Base-by-base conservation (phyloP, 2,797 vertebrate genomes). In the Aeoliscus strigatus region DNA sequence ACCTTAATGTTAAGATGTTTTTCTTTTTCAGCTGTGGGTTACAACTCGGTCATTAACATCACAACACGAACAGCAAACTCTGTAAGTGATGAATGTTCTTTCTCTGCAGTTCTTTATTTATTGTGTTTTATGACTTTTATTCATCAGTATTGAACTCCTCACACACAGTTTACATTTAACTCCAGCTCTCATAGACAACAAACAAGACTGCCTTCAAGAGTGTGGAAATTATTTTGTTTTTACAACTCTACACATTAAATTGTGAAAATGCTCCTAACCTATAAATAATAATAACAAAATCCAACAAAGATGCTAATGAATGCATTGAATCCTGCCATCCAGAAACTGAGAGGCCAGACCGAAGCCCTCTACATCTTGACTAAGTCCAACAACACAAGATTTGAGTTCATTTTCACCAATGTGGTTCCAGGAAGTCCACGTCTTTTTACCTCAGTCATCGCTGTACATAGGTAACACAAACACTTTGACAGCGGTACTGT, bases 401-500 rank as follows among this genome's bases (percentile, higher is more conserved):
- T 99, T 87, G 96, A 99, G 73, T 99, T 97, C 84, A 99, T 99
- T 74, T 99, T 99, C 83, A 98, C 96, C 43, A 98, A 95, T 74
- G 89, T 98, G 72, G 92, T 98, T 74, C 91, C 93, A 4, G 96
- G 96, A 59, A 98, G 94, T 76, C 96, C 94, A 24, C 88, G 96
- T 35, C 91, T 98, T 51, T 98, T 98, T 73, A 97, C 94, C 14
- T 98, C 95, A 13, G 94, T 99, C 73, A 98, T 98, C 73, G 92
- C 96, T 54, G 96, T 98, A 15, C 94, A 98, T 89, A 96, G 96
- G 96, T 98, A 91, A 65, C 60, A 18, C 38, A n/a, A 27, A 16
- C 14, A 9, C 15, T 30, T 27, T 8, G 18, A 21, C 18, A 6
- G 6, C 18, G 6, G n/a, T n/a, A n/a, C n/a, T n/a, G n/a, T n/a